phyloP scores from a whole-genome alignment of 2,797 vertebrate genomes.

The Peromyscus aztecus region DNA sequence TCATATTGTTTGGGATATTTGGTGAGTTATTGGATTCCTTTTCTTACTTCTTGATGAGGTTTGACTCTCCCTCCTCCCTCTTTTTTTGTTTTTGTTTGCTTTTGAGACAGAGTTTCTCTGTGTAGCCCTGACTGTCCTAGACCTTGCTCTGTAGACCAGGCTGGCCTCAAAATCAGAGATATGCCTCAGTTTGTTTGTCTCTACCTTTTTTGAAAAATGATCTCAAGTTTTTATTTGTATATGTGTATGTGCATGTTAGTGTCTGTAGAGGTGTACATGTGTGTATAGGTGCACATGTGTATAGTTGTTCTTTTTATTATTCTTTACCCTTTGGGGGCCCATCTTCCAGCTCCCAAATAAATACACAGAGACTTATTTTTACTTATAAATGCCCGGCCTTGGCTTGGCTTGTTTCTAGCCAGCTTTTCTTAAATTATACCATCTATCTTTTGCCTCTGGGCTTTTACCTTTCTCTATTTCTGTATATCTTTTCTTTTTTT shows the following conservation, averaged over 20 bases:
- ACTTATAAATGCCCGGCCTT: not conserved
- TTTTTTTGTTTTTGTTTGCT: not conserved
- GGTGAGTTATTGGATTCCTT: conserved; percentile 40
- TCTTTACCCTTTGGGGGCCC: not conserved
- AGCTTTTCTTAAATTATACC: not conserved
- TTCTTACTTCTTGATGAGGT: not conserved
- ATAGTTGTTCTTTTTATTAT: not conserved
- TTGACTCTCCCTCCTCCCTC: not conserved
- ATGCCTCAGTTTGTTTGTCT: not conserved
- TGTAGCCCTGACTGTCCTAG: not conserved
- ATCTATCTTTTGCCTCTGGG: not conserved
- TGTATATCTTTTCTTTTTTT: not conserved
- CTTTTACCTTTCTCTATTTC: not conserved
- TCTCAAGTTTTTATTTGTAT: not conserved
- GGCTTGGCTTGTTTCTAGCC: not conserved
- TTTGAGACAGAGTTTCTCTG: not conserved
- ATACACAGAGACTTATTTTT: not conserved
- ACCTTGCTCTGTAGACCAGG: not conserved
- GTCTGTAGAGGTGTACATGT: not conserved
- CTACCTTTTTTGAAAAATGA: not conserved
- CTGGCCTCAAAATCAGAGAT: not conserved
- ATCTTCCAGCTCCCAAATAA: not conserved
- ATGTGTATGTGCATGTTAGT: not conserved
- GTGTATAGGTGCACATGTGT: not conserved
- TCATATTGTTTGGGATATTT: conserved; percentile 43